These are phyloP conservation scores for Dermatophagoides farinae DNA, from an alignment of 1,140 invertebrate genomes.

Conservation along the genomic window DNA sequence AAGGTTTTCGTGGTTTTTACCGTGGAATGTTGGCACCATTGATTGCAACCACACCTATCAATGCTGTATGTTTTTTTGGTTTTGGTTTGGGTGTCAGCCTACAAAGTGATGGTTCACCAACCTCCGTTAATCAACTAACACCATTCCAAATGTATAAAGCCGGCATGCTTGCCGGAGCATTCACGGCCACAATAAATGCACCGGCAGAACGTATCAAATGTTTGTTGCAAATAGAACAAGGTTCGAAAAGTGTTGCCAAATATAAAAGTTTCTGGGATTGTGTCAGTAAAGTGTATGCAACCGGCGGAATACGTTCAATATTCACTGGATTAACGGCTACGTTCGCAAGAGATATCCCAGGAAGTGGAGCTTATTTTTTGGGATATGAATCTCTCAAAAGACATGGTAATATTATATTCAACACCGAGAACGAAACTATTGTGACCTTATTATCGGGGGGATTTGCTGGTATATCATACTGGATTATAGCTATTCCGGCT, in stretches of 20 bases:
- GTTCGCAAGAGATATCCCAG: conserved; percentile 65
- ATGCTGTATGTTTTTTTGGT: conserved; percentile 87
- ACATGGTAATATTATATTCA: background rate
- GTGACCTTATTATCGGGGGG: conserved; percentile 80
- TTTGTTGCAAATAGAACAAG: conserved; percentile 49
- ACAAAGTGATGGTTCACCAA: conserved; percentile 29
- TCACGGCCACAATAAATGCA: conserved; percentile 85
- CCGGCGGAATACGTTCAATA: conserved; percentile 77
- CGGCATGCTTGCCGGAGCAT: conserved; percentile 60
- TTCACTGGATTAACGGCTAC: conserved; percentile 88
- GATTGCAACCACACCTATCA: conserved; percentile 72
- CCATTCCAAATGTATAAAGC: conserved; percentile 59
- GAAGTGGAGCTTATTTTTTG: conserved; percentile 88
- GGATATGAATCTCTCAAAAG: conserved; percentile 62
- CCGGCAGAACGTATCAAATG: conserved; percentile 95
- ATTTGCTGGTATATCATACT: conserved; percentile 83
- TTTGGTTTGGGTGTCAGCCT: conserved; percentile 73
- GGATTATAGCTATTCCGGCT: conserved; percentile 86
- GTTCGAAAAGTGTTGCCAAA: conserved; percentile 28
- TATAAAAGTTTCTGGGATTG: conserved; percentile 85
- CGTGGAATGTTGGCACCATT: conserved; percentile 66
- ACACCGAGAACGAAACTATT: conserved; percentile 24
- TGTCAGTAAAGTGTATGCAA: conserved; percentile 64
- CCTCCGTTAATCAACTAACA: conserved; percentile 42
- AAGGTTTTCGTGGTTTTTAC: conserved; percentile 56